Percentiles rank a stretch among this genome's conserved stretches.
These are phyloP conservation scores for Ditula angustiorana DNA, from an alignment of 2,888 invertebrate genomes.

Conservation along the genomic window DNA sequence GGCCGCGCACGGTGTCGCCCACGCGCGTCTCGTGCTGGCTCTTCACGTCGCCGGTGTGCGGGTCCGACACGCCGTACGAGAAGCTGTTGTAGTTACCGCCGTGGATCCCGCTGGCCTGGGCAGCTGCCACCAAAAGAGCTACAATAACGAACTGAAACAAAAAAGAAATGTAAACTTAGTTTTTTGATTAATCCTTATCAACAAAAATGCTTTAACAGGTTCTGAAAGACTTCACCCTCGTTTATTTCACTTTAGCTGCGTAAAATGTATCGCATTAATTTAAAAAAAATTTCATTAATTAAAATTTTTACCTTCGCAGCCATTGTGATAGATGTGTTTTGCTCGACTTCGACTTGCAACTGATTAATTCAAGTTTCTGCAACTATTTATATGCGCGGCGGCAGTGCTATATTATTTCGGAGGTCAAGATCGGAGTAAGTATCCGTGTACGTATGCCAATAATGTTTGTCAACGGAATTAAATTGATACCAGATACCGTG, in stretches of 20 bases:
- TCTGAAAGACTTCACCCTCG: too few species aligned
- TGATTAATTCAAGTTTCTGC: constrained; percentile 56
- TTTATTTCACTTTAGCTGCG: too few species aligned
- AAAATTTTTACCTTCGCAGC: constrained; percentile 64
- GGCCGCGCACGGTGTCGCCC: constrained; percentile 69
- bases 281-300: constrained; percentile 13
- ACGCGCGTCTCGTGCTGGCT: constrained; percentile 67
- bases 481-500: too few species aligned
- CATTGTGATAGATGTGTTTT: constrained; percentile 57
- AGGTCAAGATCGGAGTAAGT: constrained; percentile 21
- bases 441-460: constrained; percentile 8
- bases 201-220: too few species aligned
- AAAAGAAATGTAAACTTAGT: too few species aligned
- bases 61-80: constrained; percentile 71
- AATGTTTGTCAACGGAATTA: not conserved
- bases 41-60: constrained; percentile 71
- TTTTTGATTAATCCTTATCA: too few species aligned
- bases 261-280: constrained; percentile 1
- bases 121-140: constrained; percentile 52
- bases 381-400: constrained; percentile 67
- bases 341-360: constrained; percentile 57
- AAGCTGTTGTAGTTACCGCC: constrained; percentile 55
- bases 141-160: constrained; percentile 51
- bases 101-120: constrained; percentile 48
- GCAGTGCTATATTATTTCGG: constrained; percentile 38